Conservation (phyloP, 2,797 vertebrate species). For the Champsocephalus esox region DNA sequence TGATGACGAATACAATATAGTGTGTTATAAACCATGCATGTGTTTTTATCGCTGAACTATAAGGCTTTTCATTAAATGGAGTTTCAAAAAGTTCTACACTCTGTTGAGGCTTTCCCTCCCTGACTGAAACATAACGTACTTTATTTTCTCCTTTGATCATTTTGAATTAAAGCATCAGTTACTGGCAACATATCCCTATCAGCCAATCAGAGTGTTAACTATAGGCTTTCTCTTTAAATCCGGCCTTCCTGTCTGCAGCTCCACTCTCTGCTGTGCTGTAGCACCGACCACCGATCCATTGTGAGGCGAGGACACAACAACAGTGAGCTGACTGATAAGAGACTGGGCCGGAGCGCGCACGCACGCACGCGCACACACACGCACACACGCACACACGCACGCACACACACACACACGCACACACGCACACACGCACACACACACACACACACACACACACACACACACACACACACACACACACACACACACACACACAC, state of each 20-base stretch:
- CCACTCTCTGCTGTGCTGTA: constrained; percentile 24
- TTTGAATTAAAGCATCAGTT: constrained; percentile 9
- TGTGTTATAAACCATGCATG: too few species aligned
- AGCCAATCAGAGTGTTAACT: constrained; percentile 22
- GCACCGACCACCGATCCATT: constrained; percentile 58
- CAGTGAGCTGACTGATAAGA: constrained; percentile 62
- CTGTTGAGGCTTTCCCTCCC: not conserved
- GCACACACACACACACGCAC: too few species aligned
- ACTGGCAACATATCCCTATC: constrained; percentile 19
- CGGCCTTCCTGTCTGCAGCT: constrained; percentile 52
- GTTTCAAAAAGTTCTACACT: not conserved
- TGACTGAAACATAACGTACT: not conserved
- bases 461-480: constrained; percentile 21
- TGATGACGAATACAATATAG: too few species aligned
- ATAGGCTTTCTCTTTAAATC: constrained; percentile 24
- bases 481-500: not conserved
- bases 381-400: too few species aligned
- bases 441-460: constrained; percentile 15
- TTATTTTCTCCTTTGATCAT: constrained; percentile 5
- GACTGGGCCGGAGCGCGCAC: constrained; percentile 8
- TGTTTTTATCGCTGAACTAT: too few species aligned
- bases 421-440: too few species aligned
- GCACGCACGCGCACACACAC: too few species aligned
- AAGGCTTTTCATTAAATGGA: not conserved
- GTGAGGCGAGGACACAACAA: constrained; percentile 71